These are phyloP conservation scores for Exephanes ischioxanthus DNA, from an alignment of 2,888 invertebrate genomes.

Conservation along the genomic window DNA sequence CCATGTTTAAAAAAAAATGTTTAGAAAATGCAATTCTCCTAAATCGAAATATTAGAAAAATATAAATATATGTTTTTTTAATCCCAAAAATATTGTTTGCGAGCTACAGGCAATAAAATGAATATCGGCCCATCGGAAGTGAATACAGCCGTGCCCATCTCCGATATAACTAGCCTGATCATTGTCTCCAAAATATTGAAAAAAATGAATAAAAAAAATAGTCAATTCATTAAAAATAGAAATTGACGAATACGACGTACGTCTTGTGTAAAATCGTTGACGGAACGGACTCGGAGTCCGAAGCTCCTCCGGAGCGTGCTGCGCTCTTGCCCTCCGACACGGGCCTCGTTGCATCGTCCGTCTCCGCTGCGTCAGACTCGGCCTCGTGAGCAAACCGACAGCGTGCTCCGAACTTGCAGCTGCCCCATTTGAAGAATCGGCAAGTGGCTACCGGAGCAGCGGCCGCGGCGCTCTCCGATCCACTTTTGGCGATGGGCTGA, in stretches of 20 bases:
- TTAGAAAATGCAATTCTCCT: too few relatives aligned
- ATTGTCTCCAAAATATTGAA: too few relatives aligned
- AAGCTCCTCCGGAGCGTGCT: slow-evolving; percentile 42
- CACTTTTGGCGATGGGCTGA: slow-evolving; percentile 71
- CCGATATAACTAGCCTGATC: too few relatives aligned
- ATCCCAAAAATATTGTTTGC: too few relatives aligned
- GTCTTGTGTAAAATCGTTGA: slow-evolving; percentile 52
- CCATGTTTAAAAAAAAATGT: too few relatives aligned
- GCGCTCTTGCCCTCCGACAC: slow-evolving; percentile 28
- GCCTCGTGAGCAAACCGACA: slow-evolving; percentile 80
- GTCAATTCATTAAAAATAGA: too few relatives aligned
- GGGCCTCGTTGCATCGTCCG: slow-evolving; percentile 17
- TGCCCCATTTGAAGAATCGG: slow-evolving; percentile 82
- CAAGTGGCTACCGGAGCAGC: slow-evolving; percentile 73
- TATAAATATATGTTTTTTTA: too few relatives aligned
- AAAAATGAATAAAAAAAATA: neutral
- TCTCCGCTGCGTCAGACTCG: slow-evolving; percentile 66
- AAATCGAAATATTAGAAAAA: too few relatives aligned
- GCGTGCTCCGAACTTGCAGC: slow-evolving; percentile 80
- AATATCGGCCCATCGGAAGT: too few relatives aligned
- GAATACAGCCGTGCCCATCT: too few relatives aligned
- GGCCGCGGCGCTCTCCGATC: slow-evolving; percentile 51
- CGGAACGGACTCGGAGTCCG: slow-evolving; percentile 45
- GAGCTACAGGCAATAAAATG: too few relatives aligned
- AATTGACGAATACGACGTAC: slow-evolving; percentile 19